Conservation (phyloP, 1,140 invertebrate species). For the Microplitis mediator region DNA sequence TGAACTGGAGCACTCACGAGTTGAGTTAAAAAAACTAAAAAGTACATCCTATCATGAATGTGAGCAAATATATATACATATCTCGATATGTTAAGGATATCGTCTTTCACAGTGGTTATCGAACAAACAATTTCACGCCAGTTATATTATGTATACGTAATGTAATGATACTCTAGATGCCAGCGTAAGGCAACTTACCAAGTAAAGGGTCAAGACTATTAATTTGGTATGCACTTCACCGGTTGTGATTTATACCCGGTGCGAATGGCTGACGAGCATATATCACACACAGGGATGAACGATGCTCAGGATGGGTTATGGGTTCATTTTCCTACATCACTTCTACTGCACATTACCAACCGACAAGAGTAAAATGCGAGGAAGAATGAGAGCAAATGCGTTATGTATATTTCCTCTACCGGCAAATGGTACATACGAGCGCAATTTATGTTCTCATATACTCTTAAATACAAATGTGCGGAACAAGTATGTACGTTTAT, state of each 20-base stretch:
- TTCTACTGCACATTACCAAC: neutral
- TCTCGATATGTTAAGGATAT: slow-evolving; percentile 6
- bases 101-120: slow-evolving; percentile 21
- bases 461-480: neutral
- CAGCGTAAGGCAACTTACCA: slow-evolving; percentile 19
- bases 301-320: slow-evolving; percentile 38
- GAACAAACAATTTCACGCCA: slow-evolving; percentile 31
- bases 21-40: too few relatives aligned
- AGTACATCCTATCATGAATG: too few relatives aligned
- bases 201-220: slow-evolving; percentile 38
- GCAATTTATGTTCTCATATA: slow-evolving; percentile 7
- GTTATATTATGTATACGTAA: slow-evolving; percentile 13
- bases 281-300: slow-evolving; percentile 35
- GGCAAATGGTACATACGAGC: neutral
- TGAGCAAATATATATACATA: neutral
- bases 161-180: neutral
- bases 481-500: neutral
- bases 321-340: slow-evolving; percentile 43
- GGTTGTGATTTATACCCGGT: slow-evolving; percentile 42
- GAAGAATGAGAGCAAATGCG: neutral
- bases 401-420: neutral
- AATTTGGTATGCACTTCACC: slow-evolving; percentile 43
- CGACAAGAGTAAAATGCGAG: neutral
- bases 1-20: neutral
- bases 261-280: slow-evolving; percentile 43